Evolutionary conservation across 2,797 vertebrate species (phyloP).

Genomic region (Premnoplex brunnescens): DNA sequence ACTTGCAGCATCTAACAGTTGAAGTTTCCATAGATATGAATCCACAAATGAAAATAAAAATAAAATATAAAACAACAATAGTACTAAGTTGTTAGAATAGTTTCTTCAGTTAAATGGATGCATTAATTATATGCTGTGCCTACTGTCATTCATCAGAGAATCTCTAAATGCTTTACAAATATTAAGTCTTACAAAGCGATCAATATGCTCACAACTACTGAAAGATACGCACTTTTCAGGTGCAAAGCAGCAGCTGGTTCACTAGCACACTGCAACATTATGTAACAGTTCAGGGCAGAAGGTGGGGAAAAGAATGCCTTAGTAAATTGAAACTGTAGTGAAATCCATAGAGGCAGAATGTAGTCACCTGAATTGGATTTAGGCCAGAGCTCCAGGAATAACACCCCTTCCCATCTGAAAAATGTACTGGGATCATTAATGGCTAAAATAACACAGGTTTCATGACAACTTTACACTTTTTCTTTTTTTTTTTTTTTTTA

Average conservation of each 20-base stretch:
- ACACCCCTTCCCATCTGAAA: background rate
- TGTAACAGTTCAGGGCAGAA: slow-evolving; percentile 17
- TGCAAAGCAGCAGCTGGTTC: slow-evolving; percentile 50
- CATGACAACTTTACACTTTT: background rate
- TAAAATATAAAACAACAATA: background rate
- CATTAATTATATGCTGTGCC: background rate
- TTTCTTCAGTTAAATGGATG: background rate
- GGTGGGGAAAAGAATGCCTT: slow-evolving; percentile 10
- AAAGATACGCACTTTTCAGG: slow-evolving; percentile 11
- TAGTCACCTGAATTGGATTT: slow-evolving; percentile 32
- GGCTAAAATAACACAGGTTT: background rate
- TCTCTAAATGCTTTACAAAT: background rate
- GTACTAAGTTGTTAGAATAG: background rate
- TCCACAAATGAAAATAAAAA: background rate
- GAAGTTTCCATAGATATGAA: background rate
- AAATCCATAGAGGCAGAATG: background rate
- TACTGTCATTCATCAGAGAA: background rate
- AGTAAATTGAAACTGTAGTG: slow-evolving; percentile 17
- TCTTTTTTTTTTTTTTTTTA: background rate
- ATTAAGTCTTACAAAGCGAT: slow-evolving; percentile 6
- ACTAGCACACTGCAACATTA: slow-evolving; percentile 18
- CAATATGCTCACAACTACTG: background rate
- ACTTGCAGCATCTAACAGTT: background rate
- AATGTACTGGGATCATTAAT: background rate
- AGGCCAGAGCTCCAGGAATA: slow-evolving; percentile 2